Evolutionary conservation across 2,113 vertebrate species (phyloP), one percentile per base, ranked within the genome.

Genomic region (Hypocryptadius cinnamomeus): DNA sequence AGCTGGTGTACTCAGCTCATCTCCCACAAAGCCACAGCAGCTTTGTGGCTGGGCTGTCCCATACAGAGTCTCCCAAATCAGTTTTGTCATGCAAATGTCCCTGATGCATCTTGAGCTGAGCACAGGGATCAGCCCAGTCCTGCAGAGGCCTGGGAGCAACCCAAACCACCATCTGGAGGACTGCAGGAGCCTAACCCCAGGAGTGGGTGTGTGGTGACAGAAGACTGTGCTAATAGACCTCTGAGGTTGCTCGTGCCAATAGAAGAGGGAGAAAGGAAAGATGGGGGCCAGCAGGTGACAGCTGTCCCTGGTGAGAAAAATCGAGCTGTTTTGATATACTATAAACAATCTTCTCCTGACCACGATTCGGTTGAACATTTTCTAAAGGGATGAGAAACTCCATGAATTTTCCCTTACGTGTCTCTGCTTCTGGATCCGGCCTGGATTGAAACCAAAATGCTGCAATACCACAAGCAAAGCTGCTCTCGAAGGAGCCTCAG

Each of bases 331-430:
- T 64, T 37, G 33, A 47, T 50, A 42, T 3, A 31, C 1, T 3
- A 23, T 66, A 82, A 87, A 81, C 35, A 54, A 31, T 60, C 33
- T 71, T 15, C 48, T 61, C 23, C 47, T 47, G 44, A 77, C 42
- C 57, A 39, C 2, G 1, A 33, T n/a, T 39, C 0, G 0, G 30
- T 33, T 61, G 54, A 64, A 51, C 2, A 6, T 76, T 79, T 69
- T 77, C 54, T 78, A 25, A 95, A 77, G n/a, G 37, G 42, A 28
- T 86, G 50, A 88, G 79, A 84, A 73, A 42, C 45, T 65, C 86
- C 69, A 35, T 50, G 68, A 42, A 39, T 93, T 93, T 91, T 82
- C 59, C 61, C 27, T 85, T 66, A 73, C 1, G 0, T 66, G 56
- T 70, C 40, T 87, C 66, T 87, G 45, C 61, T 85, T 64, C 87